Percentiles rank a stretch among this genome's conserved stretches.
These are phyloP conservation scores for Fulica atra DNA, from an alignment of 2,113 vertebrate species.

Conservation along the genomic window DNA sequence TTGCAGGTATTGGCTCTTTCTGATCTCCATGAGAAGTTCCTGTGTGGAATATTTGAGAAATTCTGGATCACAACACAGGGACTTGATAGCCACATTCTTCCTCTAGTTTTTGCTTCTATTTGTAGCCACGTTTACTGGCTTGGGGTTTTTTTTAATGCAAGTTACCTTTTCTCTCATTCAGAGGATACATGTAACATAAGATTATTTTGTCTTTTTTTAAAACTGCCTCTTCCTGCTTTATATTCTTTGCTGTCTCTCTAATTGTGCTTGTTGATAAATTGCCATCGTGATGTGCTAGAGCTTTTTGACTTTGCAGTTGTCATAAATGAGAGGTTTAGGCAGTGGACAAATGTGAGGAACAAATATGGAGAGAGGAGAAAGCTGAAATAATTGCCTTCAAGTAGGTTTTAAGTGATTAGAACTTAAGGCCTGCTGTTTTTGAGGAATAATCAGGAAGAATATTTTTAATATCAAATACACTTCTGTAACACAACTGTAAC, in stretches of 20 bases:
- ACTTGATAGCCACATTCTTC: neutral
- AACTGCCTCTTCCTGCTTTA: neutral
- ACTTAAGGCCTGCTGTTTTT: neutral
- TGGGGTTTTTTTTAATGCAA: neutral
- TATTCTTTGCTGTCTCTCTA: neutral
- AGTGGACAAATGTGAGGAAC: neutral
- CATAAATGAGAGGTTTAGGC: neutral
- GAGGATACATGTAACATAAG: neutral
- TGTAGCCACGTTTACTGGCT: neutral
- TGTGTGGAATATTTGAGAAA: neutral
- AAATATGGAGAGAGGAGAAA: neutral
- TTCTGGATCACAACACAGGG: neutral
- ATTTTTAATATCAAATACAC: neutral
- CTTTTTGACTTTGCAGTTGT: neutral
- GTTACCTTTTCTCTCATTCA: neutral
- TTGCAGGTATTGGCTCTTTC: neutral
- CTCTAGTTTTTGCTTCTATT: neutral
- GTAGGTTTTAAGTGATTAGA: neutral
- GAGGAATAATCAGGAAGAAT: neutral
- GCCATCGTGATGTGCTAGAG: neutral
- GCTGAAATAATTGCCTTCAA: neutral
- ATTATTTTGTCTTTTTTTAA: neutral
- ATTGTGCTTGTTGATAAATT: neutral
- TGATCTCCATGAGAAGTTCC: neutral
- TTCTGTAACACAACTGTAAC: neutral